A percentile compares a stretch with the other conserved stretches of the same genome.
phyloP scores from a whole-genome alignment of 2,888 invertebrate species.

The Ophion slaviceki region DNA sequence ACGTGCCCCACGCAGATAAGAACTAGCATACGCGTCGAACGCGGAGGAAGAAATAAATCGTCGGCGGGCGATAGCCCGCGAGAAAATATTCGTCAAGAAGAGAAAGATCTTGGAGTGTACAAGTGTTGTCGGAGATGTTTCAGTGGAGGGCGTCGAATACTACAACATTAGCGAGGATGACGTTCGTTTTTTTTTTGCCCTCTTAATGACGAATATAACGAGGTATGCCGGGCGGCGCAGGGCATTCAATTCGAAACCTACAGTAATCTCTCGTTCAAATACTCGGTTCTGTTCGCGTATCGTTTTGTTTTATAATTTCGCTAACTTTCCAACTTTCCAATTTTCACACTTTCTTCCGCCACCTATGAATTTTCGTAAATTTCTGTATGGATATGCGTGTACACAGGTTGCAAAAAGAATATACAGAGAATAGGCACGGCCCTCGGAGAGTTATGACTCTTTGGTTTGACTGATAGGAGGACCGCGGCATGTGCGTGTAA shows the following conservation, averaged over 20 bases:
- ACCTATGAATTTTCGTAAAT: neutral
- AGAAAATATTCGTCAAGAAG: constrained; percentile 34
- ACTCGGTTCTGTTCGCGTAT: no score
- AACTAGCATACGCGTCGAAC: constrained; percentile 47
- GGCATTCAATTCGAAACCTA: no score
- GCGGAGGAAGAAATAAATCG: constrained; percentile 70
- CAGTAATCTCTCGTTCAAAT: no score
- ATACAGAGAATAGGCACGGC: constrained; percentile 44
- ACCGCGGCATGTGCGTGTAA: neutral
- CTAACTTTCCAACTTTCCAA: no score
- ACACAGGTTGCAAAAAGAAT: neutral
- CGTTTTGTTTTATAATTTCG: no score
- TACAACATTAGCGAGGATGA: neutral
- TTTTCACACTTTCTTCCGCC: no score
- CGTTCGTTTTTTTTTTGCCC: neutral
- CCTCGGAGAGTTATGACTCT: constrained; percentile 60
- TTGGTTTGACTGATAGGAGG: constrained; percentile 60
- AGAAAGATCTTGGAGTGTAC: constrained; percentile 20
- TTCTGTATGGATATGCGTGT: neutral
- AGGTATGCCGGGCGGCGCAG: no score
- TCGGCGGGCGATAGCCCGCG: constrained; percentile 61
- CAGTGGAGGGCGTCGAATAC: neutral
- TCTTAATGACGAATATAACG: no score
- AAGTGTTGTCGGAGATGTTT: neutral
- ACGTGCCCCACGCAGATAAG: constrained; percentile 63